phyloP scores from a whole-genome alignment of 2,113 vertebrate genomes.

The Seriola rivoliana region DNA sequence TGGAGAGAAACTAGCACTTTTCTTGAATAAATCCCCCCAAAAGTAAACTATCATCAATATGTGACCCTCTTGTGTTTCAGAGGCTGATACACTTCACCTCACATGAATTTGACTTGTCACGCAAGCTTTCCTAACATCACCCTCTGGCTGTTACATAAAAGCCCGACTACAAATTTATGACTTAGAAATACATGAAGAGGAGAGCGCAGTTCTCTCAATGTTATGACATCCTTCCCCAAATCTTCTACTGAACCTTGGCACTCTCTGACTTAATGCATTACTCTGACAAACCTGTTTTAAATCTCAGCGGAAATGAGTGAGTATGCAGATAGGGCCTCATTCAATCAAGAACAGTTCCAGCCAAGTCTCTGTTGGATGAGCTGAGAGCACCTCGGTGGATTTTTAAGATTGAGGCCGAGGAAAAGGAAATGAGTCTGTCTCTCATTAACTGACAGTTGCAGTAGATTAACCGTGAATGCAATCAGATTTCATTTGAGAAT shows the following conservation, averaged over 20 bases:
- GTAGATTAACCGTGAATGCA: constrained; percentile 59
- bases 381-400: constrained; percentile 39
- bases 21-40: not conserved
- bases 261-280: constrained; percentile 36
- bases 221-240: constrained; percentile 13
- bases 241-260: not conserved
- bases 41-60: not conserved
- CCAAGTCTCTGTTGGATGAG: constrained; percentile 34
- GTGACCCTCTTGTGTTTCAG: constrained; percentile 30
- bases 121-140: constrained; percentile 23
- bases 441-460: constrained; percentile 64
- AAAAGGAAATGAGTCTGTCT: constrained; percentile 56
- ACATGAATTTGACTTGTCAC: constrained; percentile 41
- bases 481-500: constrained; percentile 60
- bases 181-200: constrained; percentile 28
- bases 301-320: constrained; percentile 32
- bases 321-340: constrained; percentile 20
- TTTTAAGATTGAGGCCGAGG: constrained; percentile 35
- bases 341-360: constrained; percentile 38
- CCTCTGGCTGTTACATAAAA: constrained; percentile 60
- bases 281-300: constrained; percentile 35
- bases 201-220: constrained; percentile 6
- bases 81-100: constrained; percentile 19
- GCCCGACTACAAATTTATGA: constrained; percentile 27
- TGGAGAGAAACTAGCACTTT: not conserved